Evolutionary conservation across 1,140 invertebrate genomes (phyloP), one percentile per base, ranked within the genome.

Genomic region (Dendrolimus kikuchii): DNA sequence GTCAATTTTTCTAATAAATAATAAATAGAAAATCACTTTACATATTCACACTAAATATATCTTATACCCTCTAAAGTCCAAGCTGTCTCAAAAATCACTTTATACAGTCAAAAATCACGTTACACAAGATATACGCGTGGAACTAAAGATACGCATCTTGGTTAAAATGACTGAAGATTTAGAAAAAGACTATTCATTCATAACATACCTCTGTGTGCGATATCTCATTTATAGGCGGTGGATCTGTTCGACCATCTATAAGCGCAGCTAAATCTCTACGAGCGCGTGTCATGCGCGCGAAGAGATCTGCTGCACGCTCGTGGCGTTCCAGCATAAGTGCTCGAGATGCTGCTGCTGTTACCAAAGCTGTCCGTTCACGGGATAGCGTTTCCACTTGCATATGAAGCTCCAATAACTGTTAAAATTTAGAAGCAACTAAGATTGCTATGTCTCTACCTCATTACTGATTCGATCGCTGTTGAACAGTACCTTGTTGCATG

Each of bases 321-420:
- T 83, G 71, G 0, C 81, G 64, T 62, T 85, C 81, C 47, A 85
- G 57, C 81, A 83, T 81, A 4, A 85, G 66, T 5, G 78, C 77
- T 1, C 80, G 75, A 0, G 81, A 81, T 4, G 80, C 78, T 1
- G 78, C 77, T 1, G 78, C 74, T 5, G 66, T 67, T 50, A 81
- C 67, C 46, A 85, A 52, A 5, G 78, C 71, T 1, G 74, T 62
- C 0, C 80, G 70, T 52, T 83, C 80, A 5, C 78, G 78, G 6
- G 67, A 67, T 47, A 85, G 46, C 6, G 71, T 66, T 42, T 77
- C 71, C 38, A 86, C 74, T 77, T 86, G 77, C 75, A 80, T 74
- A 37, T 80, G 71, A 60, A 85, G 40, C 23, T 79, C 78, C 50
- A 81, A 23, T 37, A 82, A 49, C 79, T 85, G 36, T 40, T 43